Evolutionary conservation across 1,140 invertebrate genomes (phyloP).

Genomic region (Ostrea edulis): DNA sequence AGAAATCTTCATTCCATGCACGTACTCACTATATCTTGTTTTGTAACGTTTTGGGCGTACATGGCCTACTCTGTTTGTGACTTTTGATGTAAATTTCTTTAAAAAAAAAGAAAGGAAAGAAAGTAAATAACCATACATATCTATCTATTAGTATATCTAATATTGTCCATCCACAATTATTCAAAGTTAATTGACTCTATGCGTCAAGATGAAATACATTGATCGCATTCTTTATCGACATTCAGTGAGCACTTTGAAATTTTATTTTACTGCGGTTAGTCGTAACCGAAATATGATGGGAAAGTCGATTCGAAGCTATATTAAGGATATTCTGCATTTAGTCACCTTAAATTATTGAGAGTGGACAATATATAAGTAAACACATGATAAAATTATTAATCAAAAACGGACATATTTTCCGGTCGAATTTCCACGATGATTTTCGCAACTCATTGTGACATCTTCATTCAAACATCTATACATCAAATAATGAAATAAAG

Average conservation of each 20-base stretch:
- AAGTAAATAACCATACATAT: neutral
- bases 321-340: no score
- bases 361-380: neutral
- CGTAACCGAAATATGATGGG: neutral
- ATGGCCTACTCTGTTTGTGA: neutral
- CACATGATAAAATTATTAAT: neutral
- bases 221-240: no score
- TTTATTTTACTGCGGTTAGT: no score
- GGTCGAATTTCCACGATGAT: neutral
- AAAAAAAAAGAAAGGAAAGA: neutral
- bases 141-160: neutral
- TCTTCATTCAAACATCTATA: neutral
- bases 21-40: neutral
- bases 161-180: no score
- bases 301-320: neutral
- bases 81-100: neutral
- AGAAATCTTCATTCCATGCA: neutral
- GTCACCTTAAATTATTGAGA: neutral
- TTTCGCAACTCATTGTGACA: neutral
- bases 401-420: neutral
- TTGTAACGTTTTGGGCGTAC: neutral
- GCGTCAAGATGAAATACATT: no score
- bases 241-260: no score
- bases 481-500: neutral
- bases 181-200: no score